These are phyloP conservation scores for Orchestes rusci DNA, from an alignment of 2,888 invertebrate species.

Conservation along the genomic window DNA sequence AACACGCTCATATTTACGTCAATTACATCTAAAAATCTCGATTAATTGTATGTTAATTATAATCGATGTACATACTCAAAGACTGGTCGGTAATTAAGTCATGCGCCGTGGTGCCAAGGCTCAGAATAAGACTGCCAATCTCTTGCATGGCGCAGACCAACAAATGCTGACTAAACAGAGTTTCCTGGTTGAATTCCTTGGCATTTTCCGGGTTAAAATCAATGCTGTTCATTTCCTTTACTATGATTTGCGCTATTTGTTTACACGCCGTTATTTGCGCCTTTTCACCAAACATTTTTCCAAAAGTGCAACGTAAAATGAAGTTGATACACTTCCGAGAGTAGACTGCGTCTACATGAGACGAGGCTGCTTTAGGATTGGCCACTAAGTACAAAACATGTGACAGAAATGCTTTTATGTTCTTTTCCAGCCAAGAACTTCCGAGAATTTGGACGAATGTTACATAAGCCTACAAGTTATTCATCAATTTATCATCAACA, in stretches of 20 bases:
- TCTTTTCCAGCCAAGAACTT: constrained; percentile 89
- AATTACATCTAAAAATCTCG: constrained; percentile 52
- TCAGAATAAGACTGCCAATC: constrained; percentile 80
- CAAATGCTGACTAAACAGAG: constrained; percentile 82
- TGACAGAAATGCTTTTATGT: constrained; percentile 75
- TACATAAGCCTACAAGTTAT: constrained; percentile 74
- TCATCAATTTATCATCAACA: not conserved
- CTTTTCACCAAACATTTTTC: constrained; percentile 93
- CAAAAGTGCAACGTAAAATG: constrained; percentile 83
- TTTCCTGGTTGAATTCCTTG: constrained; percentile 86
- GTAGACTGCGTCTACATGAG: constrained; percentile 96
- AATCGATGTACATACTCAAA: constrained; percentile 50
- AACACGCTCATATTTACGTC: constrained; percentile 78
- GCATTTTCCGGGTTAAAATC: constrained; percentile 90
- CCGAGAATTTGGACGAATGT: constrained; percentile 92
- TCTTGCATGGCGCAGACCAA: constrained; percentile 92
- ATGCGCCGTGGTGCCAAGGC: constrained; percentile 91
- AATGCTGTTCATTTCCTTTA: constrained; percentile 92
- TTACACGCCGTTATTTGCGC: constrained; percentile 94
- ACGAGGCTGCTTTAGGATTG: constrained; percentile 90
- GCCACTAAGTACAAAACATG: constrained; percentile 91
- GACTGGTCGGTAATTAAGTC: constrained; percentile 85
- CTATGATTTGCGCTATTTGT: constrained; percentile 84
- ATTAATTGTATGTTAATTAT: not conserved
- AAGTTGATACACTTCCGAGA: constrained; percentile 96